phyloP scores from a whole-genome alignment of 2,888 invertebrate genomes.

The Himalopsyche kuldschensis region DNA sequence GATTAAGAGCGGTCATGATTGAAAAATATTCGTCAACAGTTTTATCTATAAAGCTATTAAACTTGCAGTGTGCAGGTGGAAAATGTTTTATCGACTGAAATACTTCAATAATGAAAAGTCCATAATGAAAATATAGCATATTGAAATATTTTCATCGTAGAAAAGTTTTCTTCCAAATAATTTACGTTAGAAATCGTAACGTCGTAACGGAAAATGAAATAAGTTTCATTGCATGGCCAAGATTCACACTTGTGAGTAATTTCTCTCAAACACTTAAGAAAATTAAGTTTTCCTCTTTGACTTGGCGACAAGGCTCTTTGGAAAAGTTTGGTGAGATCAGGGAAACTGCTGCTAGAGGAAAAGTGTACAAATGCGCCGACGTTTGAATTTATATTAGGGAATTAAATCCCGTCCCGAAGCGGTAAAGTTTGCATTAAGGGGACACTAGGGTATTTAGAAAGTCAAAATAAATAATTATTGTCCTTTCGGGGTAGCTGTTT shows the following conservation, averaged over 20 bases:
- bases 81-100: too few species aligned
- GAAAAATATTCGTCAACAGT: too few species aligned
- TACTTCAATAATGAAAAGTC: too few species aligned
- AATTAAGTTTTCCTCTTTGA: neutral
- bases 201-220: neutral
- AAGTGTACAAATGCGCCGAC: constrained; percentile 7
- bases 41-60: too few species aligned
- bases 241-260: neutral
- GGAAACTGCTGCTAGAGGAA: neutral
- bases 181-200: neutral
- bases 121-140: too few species aligned
- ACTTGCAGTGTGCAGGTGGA: too few species aligned
- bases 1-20: too few species aligned
- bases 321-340: neutral
- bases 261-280: neutral
- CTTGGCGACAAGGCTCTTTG: neutral
- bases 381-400: constrained; percentile 14
- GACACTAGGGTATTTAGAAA: neutral
- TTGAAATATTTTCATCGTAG: too few species aligned
- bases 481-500: neutral
- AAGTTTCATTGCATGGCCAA: neutral
- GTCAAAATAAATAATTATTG: neutral
- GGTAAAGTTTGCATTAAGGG: neutral
- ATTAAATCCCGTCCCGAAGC: neutral
- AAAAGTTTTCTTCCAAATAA: too few species aligned